Base-by-base conservation (phyloP, 2,888 invertebrate genomes). In the Phyllotreta striolata region DNA sequence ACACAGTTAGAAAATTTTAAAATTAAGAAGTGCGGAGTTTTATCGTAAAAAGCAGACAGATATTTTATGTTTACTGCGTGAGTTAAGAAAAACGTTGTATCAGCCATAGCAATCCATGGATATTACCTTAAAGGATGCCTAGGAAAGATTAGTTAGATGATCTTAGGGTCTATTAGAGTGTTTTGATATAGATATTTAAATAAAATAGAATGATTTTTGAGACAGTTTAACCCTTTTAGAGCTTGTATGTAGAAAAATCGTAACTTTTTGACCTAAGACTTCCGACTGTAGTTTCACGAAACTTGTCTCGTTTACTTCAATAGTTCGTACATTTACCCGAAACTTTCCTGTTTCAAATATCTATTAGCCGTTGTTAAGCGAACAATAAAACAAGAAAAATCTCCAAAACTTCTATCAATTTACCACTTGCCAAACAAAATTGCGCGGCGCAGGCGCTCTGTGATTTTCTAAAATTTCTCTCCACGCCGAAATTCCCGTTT, bases 371-470 rank as follows among this genome's bases (percentile, higher is more conserved):
- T 55, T 63, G 65, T 58, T 65, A 58, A 63, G 55, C 61, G 58
- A 56, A 58, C 44, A 61, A 63, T 57, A 66, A 62, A 64, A 61
- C 59, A 43, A 52, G 52, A 60, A 66, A 61, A 64, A 66, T 66
- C 56, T 54, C 58, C 51, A 55, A 61, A 64, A 62, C 64, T 62
- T 55, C 54, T 63, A 68, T 66, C 63, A 63, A 68, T 68, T 24
- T 66, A 66, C 64, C 64, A 62, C 62, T 64, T 62, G 58, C 57
- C 44, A 64, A 68, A 63, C 58, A 61, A 55, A 64, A 64, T 55
- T 63, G 46, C 39, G 57, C 39, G 34, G 67, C 71, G 73, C 71
- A 66, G 57, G 73, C 73, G 73, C 66, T 62, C 52, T 66, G 61
- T 52, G 58, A 64, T 66, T 69, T 65, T 55, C 67, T 64, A 67